Evolutionary conservation across 1,140 invertebrate species (phyloP), one percentile per base, ranked within the genome.

Genomic region (Sinonovacula constricta): DNA sequence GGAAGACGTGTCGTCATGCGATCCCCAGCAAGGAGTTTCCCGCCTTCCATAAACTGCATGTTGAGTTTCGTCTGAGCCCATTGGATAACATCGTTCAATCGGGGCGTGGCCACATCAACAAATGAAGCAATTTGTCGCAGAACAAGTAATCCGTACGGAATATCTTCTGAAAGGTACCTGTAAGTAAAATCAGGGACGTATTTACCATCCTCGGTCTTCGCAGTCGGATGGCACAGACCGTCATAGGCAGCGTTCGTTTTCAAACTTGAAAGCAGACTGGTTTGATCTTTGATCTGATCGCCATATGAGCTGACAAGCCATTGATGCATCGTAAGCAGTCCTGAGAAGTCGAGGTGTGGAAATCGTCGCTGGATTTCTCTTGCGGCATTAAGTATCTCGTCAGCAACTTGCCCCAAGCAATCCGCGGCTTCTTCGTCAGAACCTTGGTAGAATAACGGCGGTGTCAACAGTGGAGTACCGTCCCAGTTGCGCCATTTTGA

Each of bases 401-500:
- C 70, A 56, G 82, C 86, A 10, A 84, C 68, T 4, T 54, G 65
- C 7, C 65, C 49, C 15, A 88, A 26, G 1, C 83, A 53, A 18
- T 79, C 70, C 0, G 83, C 85, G 0, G 81, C 74, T 12, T 78
- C 69, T 45, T 86, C 80, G 30, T 81, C 76, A 24, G 87, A 49
- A n/a, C 81, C 85, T 49, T 89, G 83, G 56, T 88, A 89, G 53
- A 88, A 89, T 1, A 86, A 57, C 0, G 88, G 86, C 28, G 57
- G 69, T n/a, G 85, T 68, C 0, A 59, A 12, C 18, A 89, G 28
- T 1, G 85, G 79, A 69, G 83, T 79, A 22, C 83, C 81, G 66
- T 88, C 80, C 87, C 87, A 88, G 30, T 84, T 70, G n/a, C 78
- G 80, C 85, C 86, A 88, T 7, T 72, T 72, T 3, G 80, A 84